Conservation (phyloP, 2,797 vertebrate species). For the Peromyscus melanophrys region DNA sequence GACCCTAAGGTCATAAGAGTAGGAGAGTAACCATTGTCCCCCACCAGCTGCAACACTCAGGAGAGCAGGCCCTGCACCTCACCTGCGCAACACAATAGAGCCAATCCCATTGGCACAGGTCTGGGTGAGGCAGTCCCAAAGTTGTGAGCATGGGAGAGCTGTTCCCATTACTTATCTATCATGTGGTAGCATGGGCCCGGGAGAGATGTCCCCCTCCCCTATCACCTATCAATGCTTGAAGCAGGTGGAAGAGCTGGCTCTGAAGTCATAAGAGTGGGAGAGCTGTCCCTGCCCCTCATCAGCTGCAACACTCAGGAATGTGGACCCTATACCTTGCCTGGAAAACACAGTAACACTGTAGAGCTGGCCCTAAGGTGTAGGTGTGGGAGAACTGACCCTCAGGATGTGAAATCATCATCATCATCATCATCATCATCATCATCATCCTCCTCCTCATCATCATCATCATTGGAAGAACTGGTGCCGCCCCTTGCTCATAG, state of each 20-base stretch:
- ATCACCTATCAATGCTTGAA: not conserved
- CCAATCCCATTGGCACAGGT: not conserved
- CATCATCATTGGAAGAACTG: not conserved
- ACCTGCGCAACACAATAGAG: not conserved
- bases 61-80: not conserved
- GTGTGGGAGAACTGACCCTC: not conserved
- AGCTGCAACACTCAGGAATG: not conserved
- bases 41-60: not conserved
- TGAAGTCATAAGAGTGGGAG: not conserved
- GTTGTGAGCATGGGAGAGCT: not conserved
- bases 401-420: not conserved
- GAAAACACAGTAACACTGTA: not conserved
- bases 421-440: too few species aligned
- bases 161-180: not conserved
- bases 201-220: fast-evolving
- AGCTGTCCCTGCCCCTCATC: not conserved
- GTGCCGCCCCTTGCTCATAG: not conserved
- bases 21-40: not conserved
- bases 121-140: not conserved
- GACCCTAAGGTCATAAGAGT: not conserved
- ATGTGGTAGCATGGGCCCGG: not conserved
- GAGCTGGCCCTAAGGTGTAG: not conserved
- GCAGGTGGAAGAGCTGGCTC: not conserved
- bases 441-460: too few species aligned
- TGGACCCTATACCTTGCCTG: not conserved